Evolutionary conservation across 30 jellyfish, hydroid and myxozoan species (phyloP).

Genomic region (Clytia hemisphaerica): DNA sequence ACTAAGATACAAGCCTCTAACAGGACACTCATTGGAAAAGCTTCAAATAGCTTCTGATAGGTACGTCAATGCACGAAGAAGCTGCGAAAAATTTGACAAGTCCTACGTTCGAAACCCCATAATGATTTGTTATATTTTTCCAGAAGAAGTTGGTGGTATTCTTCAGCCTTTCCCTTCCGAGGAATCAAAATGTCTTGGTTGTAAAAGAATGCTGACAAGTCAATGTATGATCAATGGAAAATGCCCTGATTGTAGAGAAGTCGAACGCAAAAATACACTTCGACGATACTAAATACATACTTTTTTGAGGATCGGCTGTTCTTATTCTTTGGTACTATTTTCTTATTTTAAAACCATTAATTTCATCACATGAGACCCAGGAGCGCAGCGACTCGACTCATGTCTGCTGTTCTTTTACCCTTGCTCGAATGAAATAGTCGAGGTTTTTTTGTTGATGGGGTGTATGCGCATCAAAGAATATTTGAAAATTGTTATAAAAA

Average conservation of each 20-base stretch:
- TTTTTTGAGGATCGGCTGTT: too few relatives aligned
- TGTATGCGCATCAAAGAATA: too few relatives aligned
- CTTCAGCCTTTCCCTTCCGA: not conserved
- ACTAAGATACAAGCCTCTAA: not conserved
- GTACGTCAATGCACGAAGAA: not conserved
- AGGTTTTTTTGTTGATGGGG: too few relatives aligned
- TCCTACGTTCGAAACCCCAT: not conserved
- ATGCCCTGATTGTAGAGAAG: constrained; percentile 1
- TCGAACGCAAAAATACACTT: not conserved
- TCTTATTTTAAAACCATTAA: too few relatives aligned
- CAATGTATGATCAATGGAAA: not conserved
- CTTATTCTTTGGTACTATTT: too few relatives aligned
- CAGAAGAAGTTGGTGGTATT: not conserved
- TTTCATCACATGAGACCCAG: too few relatives aligned
- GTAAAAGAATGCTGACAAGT: not conserved
- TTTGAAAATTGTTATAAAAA: too few relatives aligned
- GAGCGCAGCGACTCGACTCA: too few relatives aligned
- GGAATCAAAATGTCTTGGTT: not conserved
- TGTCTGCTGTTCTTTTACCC: too few relatives aligned
- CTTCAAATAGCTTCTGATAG: constrained; percentile 3
- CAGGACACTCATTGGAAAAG: not conserved
- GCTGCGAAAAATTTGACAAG: not conserved
- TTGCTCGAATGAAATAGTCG: too few relatives aligned
- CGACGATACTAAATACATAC: too few relatives aligned
- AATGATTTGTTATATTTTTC: not conserved